Evolutionary conservation across 2,113 vertebrate species (phyloP), one percentile per base, ranked within the genome.

Genomic region (Mola mola): DNA sequence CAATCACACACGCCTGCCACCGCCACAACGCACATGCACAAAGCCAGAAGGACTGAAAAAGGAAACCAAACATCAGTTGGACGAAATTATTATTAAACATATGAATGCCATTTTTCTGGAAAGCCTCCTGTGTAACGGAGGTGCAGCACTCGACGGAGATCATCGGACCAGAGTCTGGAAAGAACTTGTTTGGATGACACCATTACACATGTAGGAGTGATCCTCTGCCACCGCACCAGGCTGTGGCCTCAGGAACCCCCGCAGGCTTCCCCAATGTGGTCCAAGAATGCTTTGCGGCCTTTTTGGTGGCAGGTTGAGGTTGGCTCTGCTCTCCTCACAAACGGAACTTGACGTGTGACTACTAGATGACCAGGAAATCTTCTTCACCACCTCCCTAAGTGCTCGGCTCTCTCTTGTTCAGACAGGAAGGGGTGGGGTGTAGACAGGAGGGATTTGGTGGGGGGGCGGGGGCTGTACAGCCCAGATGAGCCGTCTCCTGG

Each of bases 81-180:
- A 84, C 75, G 64, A 62, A 66, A 67, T n/a, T 81, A 80, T 40
- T 40, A 83, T 77, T 77, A 87, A 89, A 89, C 87, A 84, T 82
- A 67, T 72, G 86, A 89, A 91, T 90, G 85, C 80, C 73, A 48
- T 80, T 78, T 70, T 72, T 81, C 66, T 90, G 82, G 84, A 91
- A 91, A 89, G 83, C 81, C 87, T 90, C 84, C 69, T 68, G 80
- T 61, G 33, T n/a, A n/a, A 33, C 49, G 38, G 68, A 67, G 51
- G 59, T 19, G 51, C 59, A 79, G 60, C 65, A 68, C 49, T 69
- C 37, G 19, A 40, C 41, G 22, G 60, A 68, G 67, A 61, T 76
- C 56, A 69, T 66, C 33, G 44, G 56, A 70, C 74, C 64, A 66
- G 44, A 13, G 34, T 66, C 62, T 72, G 29, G 53, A 51, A 48